phyloP scores from a whole-genome alignment of 1,140 invertebrate species.

The Spodoptera frugiperda region DNA sequence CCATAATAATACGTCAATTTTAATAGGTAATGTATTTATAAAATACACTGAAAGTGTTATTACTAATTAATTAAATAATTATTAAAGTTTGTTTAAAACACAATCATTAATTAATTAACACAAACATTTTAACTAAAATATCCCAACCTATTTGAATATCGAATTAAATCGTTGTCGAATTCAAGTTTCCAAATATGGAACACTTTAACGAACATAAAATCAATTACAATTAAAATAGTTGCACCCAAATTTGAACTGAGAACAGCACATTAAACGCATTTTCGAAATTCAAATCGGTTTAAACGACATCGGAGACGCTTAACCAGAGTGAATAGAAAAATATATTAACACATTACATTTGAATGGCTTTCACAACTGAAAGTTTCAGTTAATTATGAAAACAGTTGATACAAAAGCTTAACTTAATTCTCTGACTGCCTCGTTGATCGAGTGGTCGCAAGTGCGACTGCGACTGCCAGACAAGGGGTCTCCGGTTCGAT shows the following conservation, averaged over 20 bases:
- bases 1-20: too few species aligned
- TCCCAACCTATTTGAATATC: constrained; percentile 1
- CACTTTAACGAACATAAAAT: constrained; percentile 17
- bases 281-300: constrained; percentile 20
- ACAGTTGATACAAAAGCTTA: background rate
- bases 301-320: background rate
- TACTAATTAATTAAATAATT: too few species aligned
- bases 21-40: too few species aligned
- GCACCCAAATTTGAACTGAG: constrained; percentile 12
- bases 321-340: constrained; percentile 19
- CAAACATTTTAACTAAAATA: background rate
- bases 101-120: too few species aligned
- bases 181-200: constrained; percentile 2
- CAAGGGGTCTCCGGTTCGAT: too few species aligned
- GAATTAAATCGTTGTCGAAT: background rate
- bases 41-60: too few species aligned
- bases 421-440: constrained; percentile 29
- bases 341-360: constrained; percentile 7
- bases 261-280: constrained; percentile 10
- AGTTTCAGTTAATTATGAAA: constrained; percentile 21
- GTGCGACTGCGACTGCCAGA: too few species aligned
- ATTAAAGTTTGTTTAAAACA: too few species aligned
- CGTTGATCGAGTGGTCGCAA: too few species aligned
- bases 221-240: constrained; percentile 39
- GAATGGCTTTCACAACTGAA: background rate